Conservation (phyloP, 2,113 vertebrate species). For the Peromyscus leucopus region DNA sequence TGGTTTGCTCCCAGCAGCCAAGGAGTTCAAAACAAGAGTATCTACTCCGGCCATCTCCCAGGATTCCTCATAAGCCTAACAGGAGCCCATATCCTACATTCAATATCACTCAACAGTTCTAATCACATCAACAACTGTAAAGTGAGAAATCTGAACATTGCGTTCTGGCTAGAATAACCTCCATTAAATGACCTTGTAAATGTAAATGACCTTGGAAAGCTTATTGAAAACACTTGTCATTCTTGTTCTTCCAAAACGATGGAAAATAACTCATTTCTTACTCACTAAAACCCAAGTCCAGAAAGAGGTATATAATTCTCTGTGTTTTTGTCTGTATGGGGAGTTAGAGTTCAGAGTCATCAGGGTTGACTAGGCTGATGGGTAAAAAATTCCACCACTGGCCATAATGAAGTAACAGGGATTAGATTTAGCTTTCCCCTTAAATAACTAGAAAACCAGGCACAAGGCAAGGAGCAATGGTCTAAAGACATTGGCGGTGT, state of each 20-base stretch:
- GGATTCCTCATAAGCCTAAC: not conserved
- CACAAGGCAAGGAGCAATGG: not conserved
- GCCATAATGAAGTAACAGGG: not conserved
- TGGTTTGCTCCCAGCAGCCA: conserved; percentile 30
- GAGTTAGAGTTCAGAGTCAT: not conserved
- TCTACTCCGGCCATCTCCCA: not conserved
- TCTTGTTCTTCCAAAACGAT: conserved; percentile 33
- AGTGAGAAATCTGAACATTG: not conserved
- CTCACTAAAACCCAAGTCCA: not conserved
- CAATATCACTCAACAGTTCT: not conserved
- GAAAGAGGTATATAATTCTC: not conserved
- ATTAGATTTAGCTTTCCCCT: not conserved
- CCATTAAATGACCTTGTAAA: not conserved
- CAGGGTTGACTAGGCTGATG: not conserved
- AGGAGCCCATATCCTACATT: not conserved
- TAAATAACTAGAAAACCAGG: conserved; percentile 22
- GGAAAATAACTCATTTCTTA: not conserved
- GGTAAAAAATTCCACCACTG: not conserved
- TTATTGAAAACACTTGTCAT: conserved; percentile 3
- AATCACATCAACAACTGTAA: not conserved
- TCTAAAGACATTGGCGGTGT: not conserved
- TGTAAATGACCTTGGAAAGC: not conserved
- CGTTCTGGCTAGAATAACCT: not conserved
- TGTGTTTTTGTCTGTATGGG: not conserved
- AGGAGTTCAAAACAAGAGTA: not conserved